Evolutionary conservation across 2,888 invertebrate species (phyloP).

Genomic region (Polydrusus tereticollis): DNA sequence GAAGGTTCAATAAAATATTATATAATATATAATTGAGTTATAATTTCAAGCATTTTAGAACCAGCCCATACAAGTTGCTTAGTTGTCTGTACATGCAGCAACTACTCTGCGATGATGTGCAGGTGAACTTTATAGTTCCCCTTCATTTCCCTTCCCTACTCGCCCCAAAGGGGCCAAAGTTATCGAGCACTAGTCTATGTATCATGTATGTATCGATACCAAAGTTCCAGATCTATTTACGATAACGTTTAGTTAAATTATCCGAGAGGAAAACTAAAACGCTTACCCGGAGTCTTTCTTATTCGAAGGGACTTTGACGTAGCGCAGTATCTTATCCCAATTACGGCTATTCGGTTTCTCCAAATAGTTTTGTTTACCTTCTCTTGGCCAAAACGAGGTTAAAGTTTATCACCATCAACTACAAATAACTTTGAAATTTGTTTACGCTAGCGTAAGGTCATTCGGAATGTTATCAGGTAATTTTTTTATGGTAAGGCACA

Average conservation of each 20-base stretch:
- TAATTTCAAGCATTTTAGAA: no score
- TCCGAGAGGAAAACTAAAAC: neutral
- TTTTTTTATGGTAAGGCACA: no score
- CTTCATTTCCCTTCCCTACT: no score
- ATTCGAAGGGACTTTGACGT: slow-evolving; percentile 1
- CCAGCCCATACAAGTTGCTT: no score
- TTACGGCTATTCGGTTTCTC: slow-evolving; percentile 40
- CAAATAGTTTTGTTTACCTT: slow-evolving; percentile 45
- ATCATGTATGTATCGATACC: neutral
- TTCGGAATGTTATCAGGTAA: neutral
- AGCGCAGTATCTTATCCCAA: slow-evolving; percentile 40
- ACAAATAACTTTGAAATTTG: slow-evolving; percentile 7
- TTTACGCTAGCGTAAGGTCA: neutral
- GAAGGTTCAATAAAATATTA: no score
- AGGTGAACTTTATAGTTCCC: no score
- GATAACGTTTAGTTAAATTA: slow-evolving; percentile 12
- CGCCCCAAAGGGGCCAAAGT: no score
- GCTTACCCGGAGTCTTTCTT: slow-evolving; percentile 10
- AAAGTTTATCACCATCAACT: slow-evolving; percentile 32
- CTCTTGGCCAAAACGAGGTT: slow-evolving; percentile 25
- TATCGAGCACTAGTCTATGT: no score
- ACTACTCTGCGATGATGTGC: no score
- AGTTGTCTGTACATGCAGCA: no score
- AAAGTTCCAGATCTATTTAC: neutral
- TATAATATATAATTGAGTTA: no score